These are phyloP conservation scores for Notarius lentiginosus DNA, from an alignment of 2,113 vertebrate species.

Conservation along the genomic window DNA sequence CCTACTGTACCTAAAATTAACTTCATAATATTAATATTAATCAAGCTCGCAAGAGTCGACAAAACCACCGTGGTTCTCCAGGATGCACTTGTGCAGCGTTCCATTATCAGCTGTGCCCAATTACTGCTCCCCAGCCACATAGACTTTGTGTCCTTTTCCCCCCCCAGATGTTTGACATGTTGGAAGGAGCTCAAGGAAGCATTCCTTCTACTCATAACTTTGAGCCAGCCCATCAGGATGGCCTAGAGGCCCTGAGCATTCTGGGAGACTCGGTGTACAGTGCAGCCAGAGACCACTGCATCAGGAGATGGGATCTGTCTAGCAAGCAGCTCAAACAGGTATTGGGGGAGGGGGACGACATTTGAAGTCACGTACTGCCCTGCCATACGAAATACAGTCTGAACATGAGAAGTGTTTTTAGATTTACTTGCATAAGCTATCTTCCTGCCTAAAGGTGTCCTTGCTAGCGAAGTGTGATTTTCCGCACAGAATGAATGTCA, in stretches of 20 bases:
- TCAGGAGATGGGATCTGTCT: constrained; percentile 93
- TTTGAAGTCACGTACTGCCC: not conserved
- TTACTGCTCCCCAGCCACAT: constrained; percentile 6
- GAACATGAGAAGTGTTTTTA: not conserved
- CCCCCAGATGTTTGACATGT: constrained; percentile 90
- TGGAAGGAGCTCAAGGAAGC: constrained; percentile 89
- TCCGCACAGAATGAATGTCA: not conserved
- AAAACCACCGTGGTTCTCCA: not conserved
- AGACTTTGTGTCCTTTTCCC: constrained; percentile 7
- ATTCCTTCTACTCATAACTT: constrained; percentile 84
- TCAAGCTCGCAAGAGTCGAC: constrained; percentile 22
- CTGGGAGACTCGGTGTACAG: constrained; percentile 86
- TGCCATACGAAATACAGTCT: not conserved
- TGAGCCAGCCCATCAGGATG: constrained; percentile 89
- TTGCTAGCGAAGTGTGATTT: not conserved
- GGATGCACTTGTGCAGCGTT: constrained; percentile 12
- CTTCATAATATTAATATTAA: constrained; percentile 27
- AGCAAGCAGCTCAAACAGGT: constrained; percentile 89
- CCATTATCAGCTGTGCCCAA: constrained; percentile 25
- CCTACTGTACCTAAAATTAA: constrained; percentile 24
- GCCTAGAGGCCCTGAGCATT: constrained; percentile 84
- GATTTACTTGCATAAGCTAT: not conserved
- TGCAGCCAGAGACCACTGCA: constrained; percentile 87
- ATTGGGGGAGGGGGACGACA: constrained; percentile 25
- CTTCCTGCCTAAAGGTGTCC: not conserved